Base-by-base conservation (phyloP, 2,113 vertebrate species). In the Brachyistius frenatus region DNA sequence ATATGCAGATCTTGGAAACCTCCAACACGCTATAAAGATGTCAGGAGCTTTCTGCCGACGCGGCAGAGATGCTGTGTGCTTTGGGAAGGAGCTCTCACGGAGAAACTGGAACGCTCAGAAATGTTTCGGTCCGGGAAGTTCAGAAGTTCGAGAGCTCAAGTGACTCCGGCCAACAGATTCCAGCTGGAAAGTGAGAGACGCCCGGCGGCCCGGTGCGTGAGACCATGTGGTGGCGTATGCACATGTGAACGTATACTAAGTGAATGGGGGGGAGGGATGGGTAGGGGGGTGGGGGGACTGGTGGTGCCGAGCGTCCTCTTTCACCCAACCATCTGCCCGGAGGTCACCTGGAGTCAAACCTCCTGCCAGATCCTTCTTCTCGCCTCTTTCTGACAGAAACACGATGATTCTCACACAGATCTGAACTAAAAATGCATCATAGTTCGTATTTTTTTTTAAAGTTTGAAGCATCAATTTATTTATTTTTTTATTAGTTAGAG, bases 241-340 rank as follows among this genome's bases (percentile, higher is more conserved):
- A n/a, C 14, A 10, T 52, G 60, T 3, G 15, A 5, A 0, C 10
- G 50, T 46, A 16, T 2, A n/a, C 37, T 39, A 63, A 35, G 57
- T 64, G 73, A 54, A 44, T 7, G 52, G 33, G n/a, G n/a, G 33
- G 55, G n/a, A n/a, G n/a, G n/a, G n/a, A n/a, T n/a, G n/a, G n/a
- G n/a, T n/a, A n/a, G n/a, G 2, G 13, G 5, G 5, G 2, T 3
- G 13, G 9, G 13, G 55, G 68, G 53, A 23, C 1, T 6, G n/a
- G n/a, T n/a, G n/a, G n/a, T n/a, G n/a, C n/a, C n/a, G n/a, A 66
- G 76, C 15, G 32, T 83, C 71, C 55, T 36, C 64, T 74, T 79
- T 80, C 80, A 74, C 35, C 33, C 57, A n/a, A 83, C 84, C 80
- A 69, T 85, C 84, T 87, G 82, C 49, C 62, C 0, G 52, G 41